These are phyloP conservation scores for Gallinago media DNA, from an alignment of 2,113 vertebrate genomes.

Conservation along the genomic window DNA sequence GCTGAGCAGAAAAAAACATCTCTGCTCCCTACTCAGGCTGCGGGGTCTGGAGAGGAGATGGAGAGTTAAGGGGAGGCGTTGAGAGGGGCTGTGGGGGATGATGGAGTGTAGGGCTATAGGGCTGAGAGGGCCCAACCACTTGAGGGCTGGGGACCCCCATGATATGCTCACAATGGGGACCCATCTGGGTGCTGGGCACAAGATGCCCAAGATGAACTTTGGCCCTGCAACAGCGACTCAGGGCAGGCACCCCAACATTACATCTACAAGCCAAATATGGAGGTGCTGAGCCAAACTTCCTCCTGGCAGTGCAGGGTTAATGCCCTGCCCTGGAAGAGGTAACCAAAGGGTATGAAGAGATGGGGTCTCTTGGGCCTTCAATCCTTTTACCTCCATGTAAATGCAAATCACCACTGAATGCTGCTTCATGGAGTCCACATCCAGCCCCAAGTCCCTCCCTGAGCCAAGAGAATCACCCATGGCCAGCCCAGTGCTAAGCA, in stretches of 20 bases:
- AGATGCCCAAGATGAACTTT: neutral
- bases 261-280: neutral
- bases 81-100: neutral
- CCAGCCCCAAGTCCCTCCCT: neutral
- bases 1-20: neutral
- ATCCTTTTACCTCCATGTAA: neutral
- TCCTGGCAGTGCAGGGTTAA: neutral
- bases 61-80: fast-evolving
- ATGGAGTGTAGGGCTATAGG: neutral
- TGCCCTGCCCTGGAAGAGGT: neutral
- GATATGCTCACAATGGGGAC: fast-evolving
- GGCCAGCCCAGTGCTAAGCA: fast-evolving
- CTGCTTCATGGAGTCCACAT: neutral
- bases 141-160: neutral
- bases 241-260: neutral
- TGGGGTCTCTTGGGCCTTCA: neutral
- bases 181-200: neutral
- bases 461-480: neutral
- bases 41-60: fast-evolving
- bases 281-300: neutral
- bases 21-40: neutral
- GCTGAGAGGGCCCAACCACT: neutral
- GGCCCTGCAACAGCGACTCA: neutral
- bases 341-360: neutral
- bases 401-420: neutral